Evolutionary conservation across 2,797 vertebrate genomes (phyloP).

Genomic region (Aulostomus chinensis): DNA sequence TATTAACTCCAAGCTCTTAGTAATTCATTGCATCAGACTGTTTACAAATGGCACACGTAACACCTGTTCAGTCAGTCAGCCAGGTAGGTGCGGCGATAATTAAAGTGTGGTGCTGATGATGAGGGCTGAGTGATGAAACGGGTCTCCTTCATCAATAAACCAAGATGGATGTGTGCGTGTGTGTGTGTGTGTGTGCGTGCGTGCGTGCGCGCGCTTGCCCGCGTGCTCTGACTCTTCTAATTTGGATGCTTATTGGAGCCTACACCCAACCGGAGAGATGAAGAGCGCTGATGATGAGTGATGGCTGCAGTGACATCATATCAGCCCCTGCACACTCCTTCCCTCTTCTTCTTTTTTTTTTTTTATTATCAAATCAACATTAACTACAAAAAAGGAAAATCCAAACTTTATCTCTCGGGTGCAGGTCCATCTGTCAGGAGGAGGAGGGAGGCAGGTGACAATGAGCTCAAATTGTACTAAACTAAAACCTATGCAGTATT

Average conservation of each 20-base stretch:
- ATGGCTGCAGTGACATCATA: conserved; percentile 18
- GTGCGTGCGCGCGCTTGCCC: no score
- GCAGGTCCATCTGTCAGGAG: not conserved
- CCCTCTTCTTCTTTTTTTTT: conserved; percentile 6
- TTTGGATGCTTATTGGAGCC: conserved; percentile 43
- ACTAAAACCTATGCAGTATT: not conserved
- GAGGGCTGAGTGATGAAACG: conserved; percentile 37
- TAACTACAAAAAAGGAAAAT: not conserved
- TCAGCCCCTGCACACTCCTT: conserved; percentile 3
- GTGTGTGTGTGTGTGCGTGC: no score
- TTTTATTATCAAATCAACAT: no score
- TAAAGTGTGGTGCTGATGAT: conserved; percentile 26
- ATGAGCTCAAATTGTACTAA: no score
- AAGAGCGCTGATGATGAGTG: no score
- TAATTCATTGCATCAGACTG: no score
- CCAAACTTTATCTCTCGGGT: not conserved
- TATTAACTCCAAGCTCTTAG: no score
- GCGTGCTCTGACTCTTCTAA: conserved; percentile 16
- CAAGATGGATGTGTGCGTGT: conserved; percentile 31
- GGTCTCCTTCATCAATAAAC: conserved; percentile 47
- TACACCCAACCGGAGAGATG: conserved; percentile 19
- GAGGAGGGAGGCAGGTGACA: not conserved
- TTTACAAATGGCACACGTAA: no score
- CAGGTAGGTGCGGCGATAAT: conserved; percentile 32
- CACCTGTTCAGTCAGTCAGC: conserved; percentile 30